Percentiles rank a stretch among this genome's conserved stretches.
Evolutionary conservation across 2,797 vertebrate genomes (phyloP).

Genomic region (Gymnoscopelus braueri): DNA sequence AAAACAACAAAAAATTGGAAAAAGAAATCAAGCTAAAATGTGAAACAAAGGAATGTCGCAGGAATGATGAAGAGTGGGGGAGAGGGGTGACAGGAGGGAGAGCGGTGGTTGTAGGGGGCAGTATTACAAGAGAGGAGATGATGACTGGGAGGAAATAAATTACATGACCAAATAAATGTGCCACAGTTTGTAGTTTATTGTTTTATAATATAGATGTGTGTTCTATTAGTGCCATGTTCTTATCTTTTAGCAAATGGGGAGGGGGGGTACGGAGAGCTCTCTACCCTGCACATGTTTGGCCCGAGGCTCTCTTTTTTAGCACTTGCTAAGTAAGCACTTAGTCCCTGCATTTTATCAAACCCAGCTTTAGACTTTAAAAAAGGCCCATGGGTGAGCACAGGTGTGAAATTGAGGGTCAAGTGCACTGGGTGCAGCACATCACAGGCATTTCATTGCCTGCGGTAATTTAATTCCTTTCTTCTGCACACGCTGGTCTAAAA

Average conservation of each 20-base stretch:
- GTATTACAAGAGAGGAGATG: not conserved
- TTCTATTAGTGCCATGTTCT: not conserved
- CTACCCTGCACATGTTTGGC: not conserved
- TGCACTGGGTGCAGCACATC: too few relatives aligned
- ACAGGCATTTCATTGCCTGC: too few relatives aligned
- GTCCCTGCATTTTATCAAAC: too few relatives aligned
- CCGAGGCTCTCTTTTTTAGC: not conserved
- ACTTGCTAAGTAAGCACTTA: too few relatives aligned
- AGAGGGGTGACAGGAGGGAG: not conserved
- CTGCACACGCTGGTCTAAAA: too few relatives aligned
- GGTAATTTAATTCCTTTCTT: too few relatives aligned
- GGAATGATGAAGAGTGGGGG: constrained; percentile 4
- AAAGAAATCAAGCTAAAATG: constrained; percentile 1
- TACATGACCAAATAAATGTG: constrained; percentile 44
- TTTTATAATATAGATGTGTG: constrained; percentile 8
- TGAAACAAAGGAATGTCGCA: constrained; percentile 19
- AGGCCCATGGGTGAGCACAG: too few relatives aligned
- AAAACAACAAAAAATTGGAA: constrained; percentile 9
- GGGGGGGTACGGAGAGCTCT: not conserved
- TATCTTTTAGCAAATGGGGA: not conserved
- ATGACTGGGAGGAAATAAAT: constrained; percentile 6
- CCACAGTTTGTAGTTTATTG: constrained; percentile 33
- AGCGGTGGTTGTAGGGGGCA: constrained; percentile 16
- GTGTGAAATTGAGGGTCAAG: too few relatives aligned
- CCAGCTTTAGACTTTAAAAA: too few relatives aligned